phyloP scores from a whole-genome alignment of 2,113 vertebrate genomes.

The Microcebus ravelobensis region DNA sequence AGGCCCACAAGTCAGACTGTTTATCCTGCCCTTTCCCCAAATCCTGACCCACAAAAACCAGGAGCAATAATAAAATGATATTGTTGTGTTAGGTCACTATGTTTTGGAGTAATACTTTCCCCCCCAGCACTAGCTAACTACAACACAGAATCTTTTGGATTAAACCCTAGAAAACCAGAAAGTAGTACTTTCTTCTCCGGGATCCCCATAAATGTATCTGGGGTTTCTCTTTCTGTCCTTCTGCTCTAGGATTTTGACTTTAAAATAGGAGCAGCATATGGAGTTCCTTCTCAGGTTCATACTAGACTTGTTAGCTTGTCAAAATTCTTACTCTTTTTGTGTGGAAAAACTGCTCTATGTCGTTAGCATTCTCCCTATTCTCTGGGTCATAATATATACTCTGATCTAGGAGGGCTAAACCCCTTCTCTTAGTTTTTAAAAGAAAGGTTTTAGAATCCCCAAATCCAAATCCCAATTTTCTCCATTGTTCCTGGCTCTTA shows the following conservation, averaged over 20 bases:
- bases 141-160: not conserved
- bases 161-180: not conserved
- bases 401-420: not conserved
- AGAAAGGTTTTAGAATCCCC: not conserved
- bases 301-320: not conserved
- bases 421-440: not conserved
- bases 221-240: not conserved
- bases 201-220: not conserved
- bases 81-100: not conserved
- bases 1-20: not conserved
- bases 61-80: not conserved
- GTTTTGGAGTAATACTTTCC: not conserved
- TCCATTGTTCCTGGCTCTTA: not conserved
- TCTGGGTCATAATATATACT: not conserved
- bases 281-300: not conserved
- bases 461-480: not conserved
- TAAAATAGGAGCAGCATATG: not conserved
- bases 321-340: not conserved
- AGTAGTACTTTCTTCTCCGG: not conserved
- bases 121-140: not conserved
- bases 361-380: not conserved
- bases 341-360: not conserved
- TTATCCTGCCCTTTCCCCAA: not conserved
- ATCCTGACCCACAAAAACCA: not conserved
- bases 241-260: not conserved